phyloP scores from a whole-genome alignment of 2,888 invertebrate species.

The Lasioglossum villosulum region DNA sequence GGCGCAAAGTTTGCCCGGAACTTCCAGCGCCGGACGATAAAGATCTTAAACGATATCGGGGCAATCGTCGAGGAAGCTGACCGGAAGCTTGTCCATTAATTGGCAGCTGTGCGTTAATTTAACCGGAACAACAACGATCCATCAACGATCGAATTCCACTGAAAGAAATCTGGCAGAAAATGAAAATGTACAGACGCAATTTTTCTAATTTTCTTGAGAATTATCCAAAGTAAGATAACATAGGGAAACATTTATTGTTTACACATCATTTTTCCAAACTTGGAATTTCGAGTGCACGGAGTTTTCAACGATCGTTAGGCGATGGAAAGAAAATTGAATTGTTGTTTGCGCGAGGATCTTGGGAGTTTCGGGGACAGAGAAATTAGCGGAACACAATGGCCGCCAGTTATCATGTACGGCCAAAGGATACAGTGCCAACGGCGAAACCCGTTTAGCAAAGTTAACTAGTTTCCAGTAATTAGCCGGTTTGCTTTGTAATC shows the following conservation, averaged over 20 bases:
- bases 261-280: neutral
- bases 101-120: neutral
- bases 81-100: constrained; percentile 32
- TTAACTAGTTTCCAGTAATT: constrained; percentile 54
- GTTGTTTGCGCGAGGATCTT: neutral
- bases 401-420: neutral
- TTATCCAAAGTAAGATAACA: too few relatives aligned
- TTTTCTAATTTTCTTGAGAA: too few relatives aligned
- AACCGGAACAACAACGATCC: neutral
- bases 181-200: too few relatives aligned
- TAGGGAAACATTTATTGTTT: too few relatives aligned
- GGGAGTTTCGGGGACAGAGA: neutral
- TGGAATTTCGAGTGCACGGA: neutral
- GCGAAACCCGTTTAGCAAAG: constrained; percentile 49
- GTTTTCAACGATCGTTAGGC: too few relatives aligned
- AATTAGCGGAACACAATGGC: neutral
- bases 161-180: too few relatives aligned
- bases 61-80: constrained; percentile 22
- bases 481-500: constrained; percentile 42
- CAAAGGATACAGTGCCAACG: constrained; percentile 16
- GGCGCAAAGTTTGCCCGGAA: constrained; percentile 24
- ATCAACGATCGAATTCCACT: neutral
- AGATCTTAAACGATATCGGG: constrained; percentile 24
- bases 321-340: neutral
- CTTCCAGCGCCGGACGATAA: constrained; percentile 18